Evolutionary conservation across 2,113 vertebrate genomes (phyloP), one percentile per base, ranked within the genome.

Genomic region (Xiphorhynchus elegans): DNA sequence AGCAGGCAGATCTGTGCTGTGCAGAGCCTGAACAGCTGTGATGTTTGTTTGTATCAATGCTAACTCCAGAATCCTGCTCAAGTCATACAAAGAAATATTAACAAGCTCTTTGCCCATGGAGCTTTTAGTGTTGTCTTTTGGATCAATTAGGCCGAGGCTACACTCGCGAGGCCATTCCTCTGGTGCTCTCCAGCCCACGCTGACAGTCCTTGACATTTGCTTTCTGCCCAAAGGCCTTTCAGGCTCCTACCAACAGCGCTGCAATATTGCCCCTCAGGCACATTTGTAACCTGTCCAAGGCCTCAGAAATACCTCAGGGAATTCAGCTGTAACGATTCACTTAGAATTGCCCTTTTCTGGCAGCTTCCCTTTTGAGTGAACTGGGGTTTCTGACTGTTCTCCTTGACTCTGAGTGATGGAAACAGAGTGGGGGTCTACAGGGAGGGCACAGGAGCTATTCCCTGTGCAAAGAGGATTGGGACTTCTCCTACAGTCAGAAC

Each of bases 121-220:
- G 76, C 76, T 81, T 59, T 63, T 28, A 10, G 55, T 92, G 95
- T 70, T 95, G 95, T 90, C 89, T 35, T 90, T 95, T n/a, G 73
- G 95, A 95, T 96, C 86, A 92, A 64, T 92, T 58, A 47, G 84
- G 26, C 76, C 49, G 88, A 46, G 82, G 80, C 50, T 88, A 35
- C 39, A 92, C 55, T 92, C 79, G 33, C 9, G 10, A 88, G 92
- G 95, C 63, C 91, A 70, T 90, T 95, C 89, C 91, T 97, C 95
- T 74, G 10, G 21, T 59, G 68, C 90, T 49, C 83, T 96, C 77
- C 93, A 93, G 5, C 47, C 55, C 58, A 19, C 2, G 50, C 90
- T 84, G 42, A 39, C 49, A 50, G 94, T 67, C 96, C 91, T 95
- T 97, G 95, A 95, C 89, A 87, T 81, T 55, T 95, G 94, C 70